phyloP scores from a whole-genome alignment of 2,797 vertebrate species.

The Masticophis lateralis region DNA sequence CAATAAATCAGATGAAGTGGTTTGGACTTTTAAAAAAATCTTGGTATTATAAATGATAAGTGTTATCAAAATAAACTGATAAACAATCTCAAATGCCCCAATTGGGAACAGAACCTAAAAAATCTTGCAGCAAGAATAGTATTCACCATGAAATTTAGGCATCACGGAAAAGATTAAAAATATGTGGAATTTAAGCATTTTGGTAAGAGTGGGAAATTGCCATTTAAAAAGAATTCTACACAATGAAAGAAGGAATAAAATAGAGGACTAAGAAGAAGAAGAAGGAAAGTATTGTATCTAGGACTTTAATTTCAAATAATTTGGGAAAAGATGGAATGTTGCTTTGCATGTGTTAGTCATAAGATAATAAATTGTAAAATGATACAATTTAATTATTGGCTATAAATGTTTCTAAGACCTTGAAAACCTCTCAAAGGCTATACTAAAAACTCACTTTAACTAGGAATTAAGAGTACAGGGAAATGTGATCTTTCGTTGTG shows the following conservation, averaged over 20 bases:
- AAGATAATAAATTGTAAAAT: not conserved
- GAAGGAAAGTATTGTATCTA: not conserved
- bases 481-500: not conserved
- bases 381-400: not conserved
- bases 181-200: not conserved
- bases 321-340: not conserved
- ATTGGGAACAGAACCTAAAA: not conserved
- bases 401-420: not conserved
- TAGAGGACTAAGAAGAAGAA: not conserved
- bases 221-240: not conserved
- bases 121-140: not conserved
- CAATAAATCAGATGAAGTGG: not conserved
- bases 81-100: not conserved
- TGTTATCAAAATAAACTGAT: not conserved
- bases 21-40: not conserved
- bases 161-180: not conserved
- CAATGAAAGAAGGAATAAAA: not conserved
- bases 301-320: not conserved
- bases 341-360: not conserved
- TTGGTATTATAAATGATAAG: not conserved
- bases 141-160: not conserved
- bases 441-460: not conserved
- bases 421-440: not conserved
- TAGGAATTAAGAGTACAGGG: not conserved
- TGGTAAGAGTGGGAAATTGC: not conserved